These are phyloP conservation scores for Hirundichthys speculiger DNA, from an alignment of 2,113 vertebrate genomes.

Conservation along the genomic window DNA sequence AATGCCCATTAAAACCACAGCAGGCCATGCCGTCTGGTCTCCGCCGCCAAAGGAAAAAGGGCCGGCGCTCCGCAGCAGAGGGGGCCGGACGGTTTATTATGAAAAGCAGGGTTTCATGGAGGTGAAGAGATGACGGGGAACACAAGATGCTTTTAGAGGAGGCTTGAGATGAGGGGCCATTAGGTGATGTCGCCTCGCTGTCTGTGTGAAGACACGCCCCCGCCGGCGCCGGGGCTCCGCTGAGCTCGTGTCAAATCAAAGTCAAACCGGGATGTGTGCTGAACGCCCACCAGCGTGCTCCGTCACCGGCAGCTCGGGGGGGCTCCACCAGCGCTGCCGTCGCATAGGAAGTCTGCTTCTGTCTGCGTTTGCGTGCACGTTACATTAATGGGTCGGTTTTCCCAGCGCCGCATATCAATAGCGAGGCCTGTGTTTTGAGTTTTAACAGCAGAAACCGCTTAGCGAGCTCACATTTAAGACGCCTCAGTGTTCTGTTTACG, in stretches of 20 bases:
- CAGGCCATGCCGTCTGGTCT: conserved; percentile 50
- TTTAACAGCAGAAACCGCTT: conserved; percentile 70
- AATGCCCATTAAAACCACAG: conserved; percentile 70
- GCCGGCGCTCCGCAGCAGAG: conserved; percentile 25
- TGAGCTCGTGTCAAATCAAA: conserved; percentile 87
- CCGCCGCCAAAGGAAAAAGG: conserved; percentile 38
- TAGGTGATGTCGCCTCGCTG: conserved; percentile 89
- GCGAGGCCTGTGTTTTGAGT: conserved; percentile 45
- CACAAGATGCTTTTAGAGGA: conserved; percentile 93
- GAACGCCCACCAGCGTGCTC: conserved; percentile 61
- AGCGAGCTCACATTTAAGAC: too few relatives aligned
- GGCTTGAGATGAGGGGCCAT: conserved; percentile 93
- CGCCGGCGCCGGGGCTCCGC: conserved; percentile 83
- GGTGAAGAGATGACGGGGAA: conserved; percentile 87
- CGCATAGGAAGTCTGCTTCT: conserved; percentile 19
- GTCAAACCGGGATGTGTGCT: conserved; percentile 79
- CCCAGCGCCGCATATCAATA: conserved; percentile 24
- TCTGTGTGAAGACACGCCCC: conserved; percentile 88
- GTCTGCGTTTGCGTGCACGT: conserved; percentile 33
- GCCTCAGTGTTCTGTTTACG: too few relatives aligned
- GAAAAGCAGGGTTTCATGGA: conserved; percentile 64
- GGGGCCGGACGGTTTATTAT: conserved; percentile 45
- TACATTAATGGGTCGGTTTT: conserved; percentile 40
- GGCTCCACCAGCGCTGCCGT: conserved; percentile 13
- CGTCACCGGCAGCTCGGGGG: conserved; percentile 32